Conservation (phyloP, 2,888 invertebrate species). For the Onchidella celtica region DNA sequence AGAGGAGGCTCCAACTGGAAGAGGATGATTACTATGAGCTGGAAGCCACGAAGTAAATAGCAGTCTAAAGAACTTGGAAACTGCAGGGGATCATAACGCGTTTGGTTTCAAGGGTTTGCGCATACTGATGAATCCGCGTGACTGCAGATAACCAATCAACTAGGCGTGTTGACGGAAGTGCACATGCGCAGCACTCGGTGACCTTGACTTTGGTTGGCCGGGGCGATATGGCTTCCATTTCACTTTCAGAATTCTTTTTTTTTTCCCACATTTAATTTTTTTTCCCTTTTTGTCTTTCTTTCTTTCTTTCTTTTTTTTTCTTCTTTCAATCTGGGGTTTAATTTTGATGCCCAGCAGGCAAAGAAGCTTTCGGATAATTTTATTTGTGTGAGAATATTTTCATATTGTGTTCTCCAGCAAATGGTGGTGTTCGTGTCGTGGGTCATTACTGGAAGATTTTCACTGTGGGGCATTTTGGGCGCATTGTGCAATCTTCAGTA, state of each 20-base stretch:
- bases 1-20: not conserved
- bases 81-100: slow-evolving; percentile 5
- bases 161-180: slow-evolving; percentile 20
- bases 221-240: not conserved
- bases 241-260: not conserved
- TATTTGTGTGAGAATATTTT: no score
- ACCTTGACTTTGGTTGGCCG: slow-evolving; percentile 36
- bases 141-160: slow-evolving; percentile 32
- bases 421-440: no score
- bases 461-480: no score
- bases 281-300: no score
- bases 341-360: no score
- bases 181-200: slow-evolving; percentile 38
- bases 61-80: slow-evolving; percentile 4
- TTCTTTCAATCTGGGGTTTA: no score
- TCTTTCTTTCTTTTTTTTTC: not conserved
- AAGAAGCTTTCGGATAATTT: no score
- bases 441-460: no score
- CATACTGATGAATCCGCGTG: slow-evolving; percentile 38
- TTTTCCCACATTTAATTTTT: not conserved
- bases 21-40: slow-evolving; percentile 18
- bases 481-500: no score
- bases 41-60: slow-evolving; percentile 1
- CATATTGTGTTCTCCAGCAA: no score
- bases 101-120: not conserved